Conservation (phyloP, 1,140 invertebrate genomes). For the Proales similis region DNA sequence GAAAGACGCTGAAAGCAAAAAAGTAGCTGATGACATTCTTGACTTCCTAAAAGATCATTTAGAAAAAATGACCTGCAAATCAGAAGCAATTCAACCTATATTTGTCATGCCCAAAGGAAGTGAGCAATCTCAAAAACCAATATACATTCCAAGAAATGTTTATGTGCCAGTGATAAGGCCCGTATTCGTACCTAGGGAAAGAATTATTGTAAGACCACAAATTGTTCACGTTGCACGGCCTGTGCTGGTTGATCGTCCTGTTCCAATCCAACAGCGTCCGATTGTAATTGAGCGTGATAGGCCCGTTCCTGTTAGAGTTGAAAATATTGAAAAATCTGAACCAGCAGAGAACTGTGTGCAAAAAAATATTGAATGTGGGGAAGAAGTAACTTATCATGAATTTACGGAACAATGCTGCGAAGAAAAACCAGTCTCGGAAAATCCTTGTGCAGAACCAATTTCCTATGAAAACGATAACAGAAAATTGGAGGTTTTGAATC, state of each 20-base stretch:
- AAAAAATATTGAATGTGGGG: slow-evolving; percentile 21
- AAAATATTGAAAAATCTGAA: slow-evolving; percentile 8
- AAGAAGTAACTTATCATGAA: slow-evolving; percentile 34
- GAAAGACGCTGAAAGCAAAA: slow-evolving; percentile 29
- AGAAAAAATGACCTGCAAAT: slow-evolving; percentile 9
- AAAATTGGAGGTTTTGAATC: not conserved
- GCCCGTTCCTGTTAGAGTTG: slow-evolving; percentile 12
- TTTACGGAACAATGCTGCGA: slow-evolving; percentile 23
- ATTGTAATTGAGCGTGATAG: slow-evolving; percentile 35
- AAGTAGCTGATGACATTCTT: slow-evolving; percentile 23
- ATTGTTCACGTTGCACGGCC: slow-evolving; percentile 37
- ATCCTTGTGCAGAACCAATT: no score
- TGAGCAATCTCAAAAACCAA: slow-evolving; percentile 20
- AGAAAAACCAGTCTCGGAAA: no score
- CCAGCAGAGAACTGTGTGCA: slow-evolving; percentile 16
- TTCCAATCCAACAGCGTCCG: slow-evolving; percentile 35
- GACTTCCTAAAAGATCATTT: slow-evolving; percentile 21
- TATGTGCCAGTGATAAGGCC: slow-evolving; percentile 37
- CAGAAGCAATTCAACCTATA: slow-evolving; percentile 21
- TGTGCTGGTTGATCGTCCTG: slow-evolving; percentile 33
- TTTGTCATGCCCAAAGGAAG: slow-evolving; percentile 27
- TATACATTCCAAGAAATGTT: slow-evolving; percentile 38
- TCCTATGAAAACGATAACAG: slow-evolving; percentile 7
- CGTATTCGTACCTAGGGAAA: slow-evolving; percentile 38
- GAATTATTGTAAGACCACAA: slow-evolving; percentile 37